Base-by-base conservation (phyloP, 2,888 invertebrate genomes). In the Drosophila niveifrons region DNA sequence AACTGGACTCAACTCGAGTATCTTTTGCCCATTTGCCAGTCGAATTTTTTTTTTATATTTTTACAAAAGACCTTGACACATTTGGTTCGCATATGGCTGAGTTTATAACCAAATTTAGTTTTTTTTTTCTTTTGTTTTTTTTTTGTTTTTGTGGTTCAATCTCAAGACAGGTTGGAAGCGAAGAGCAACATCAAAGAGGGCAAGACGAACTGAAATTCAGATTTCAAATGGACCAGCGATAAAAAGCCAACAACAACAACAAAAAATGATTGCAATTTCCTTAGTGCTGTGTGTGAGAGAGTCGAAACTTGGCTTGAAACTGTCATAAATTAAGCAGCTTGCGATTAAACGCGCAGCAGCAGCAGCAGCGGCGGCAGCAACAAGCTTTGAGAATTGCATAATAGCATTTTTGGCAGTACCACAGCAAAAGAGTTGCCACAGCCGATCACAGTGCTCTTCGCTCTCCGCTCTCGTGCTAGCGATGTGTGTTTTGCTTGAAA, bases 1-100 rank as follows among this genome's bases (percentile, higher is more conserved):
- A 31, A 46, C 47, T 55, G 39, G 46, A 47, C 44, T 36, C 31
- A 28, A 47, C 10, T 48, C 43, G 44, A 18, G 70, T 73, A 55
- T 83, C 78, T 78, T 72, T 78, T 50, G 70, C 67, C 76, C 82
- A 82, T 87, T 81, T 76, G 71, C 71, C 69, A 77, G 86, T 75
- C 75, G 67, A 67, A 68, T 63, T 36, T 11, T 36, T 9, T 36
- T 11, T 36, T n/a, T 36, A 9, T n/a, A 4, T 36, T 11, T 80
- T 89, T 85, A 85, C 84, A 81, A 66, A 58, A 76, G 84, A 80
- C 85, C 85, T 85, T 85, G 85, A 87, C 89, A 87, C 80, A 89
- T 89, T 87, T 89, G 84, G 62, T 53, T 52, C 58, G 72, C 65
- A 47, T 70, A 52, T 73, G 66, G 75, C 29, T 66, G 56, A 72